Evolutionary conservation across 2,113 vertebrate genomes (phyloP).

Genomic region (Tetrao urogallus): DNA sequence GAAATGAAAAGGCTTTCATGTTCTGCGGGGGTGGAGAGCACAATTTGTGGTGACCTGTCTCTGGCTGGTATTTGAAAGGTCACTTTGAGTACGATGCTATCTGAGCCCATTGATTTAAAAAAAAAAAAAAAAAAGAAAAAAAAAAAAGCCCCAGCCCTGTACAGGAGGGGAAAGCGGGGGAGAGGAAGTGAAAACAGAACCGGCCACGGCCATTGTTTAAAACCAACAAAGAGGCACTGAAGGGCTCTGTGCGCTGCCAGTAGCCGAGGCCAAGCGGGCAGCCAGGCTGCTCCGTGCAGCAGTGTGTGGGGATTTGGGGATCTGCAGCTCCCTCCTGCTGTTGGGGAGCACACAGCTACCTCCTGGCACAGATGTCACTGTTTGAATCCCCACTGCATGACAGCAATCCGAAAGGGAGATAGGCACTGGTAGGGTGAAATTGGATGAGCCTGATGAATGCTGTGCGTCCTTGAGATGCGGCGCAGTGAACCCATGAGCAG

Average conservation of each 20-base stretch:
- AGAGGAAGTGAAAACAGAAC: conserved; percentile 64
- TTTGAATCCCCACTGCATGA: too few species aligned
- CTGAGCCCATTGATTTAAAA: conserved; percentile 53
- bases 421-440: accelerated
- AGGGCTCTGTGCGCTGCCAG: conserved; percentile 37
- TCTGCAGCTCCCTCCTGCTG: background rate
- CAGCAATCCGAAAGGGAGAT: accelerated
- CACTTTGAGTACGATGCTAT: conserved; percentile 26
- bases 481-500: accelerated
- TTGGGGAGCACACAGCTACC: background rate
- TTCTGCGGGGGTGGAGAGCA: conserved; percentile 57
- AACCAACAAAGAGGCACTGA: conserved; percentile 72
- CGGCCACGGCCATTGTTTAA: conserved; percentile 72
- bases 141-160: background rate
- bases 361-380: accelerated
- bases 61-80: conserved; percentile 61
- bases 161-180: background rate
- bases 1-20: conserved; percentile 58
- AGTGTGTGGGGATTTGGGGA: background rate
- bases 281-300: background rate
- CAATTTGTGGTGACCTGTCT: conserved; percentile 53
- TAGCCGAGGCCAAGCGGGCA: conserved; percentile 33
- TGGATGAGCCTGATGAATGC: accelerated
- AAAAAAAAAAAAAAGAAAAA: background rate
- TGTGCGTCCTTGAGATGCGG: accelerated